Evolutionary conservation across 2,797 vertebrate species (phyloP).

Genomic region (Tapirus indicus): DNA sequence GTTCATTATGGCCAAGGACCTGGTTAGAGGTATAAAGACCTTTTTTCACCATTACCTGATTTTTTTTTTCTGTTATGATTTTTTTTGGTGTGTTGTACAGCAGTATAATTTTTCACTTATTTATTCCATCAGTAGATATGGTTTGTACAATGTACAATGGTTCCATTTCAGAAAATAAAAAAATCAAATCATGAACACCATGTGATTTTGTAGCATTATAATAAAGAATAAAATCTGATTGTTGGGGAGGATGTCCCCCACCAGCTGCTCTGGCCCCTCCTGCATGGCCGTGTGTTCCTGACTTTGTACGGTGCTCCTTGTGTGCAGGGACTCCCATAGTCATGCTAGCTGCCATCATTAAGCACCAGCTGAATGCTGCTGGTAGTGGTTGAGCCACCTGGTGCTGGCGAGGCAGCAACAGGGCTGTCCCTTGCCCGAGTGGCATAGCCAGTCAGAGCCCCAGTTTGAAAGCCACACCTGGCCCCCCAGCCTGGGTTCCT

Average conservation of each 20-base stretch:
- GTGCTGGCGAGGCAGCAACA: background rate
- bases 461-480: background rate
- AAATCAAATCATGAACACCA: slow-evolving; percentile 82
- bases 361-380: too few species aligned
- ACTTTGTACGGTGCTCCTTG: background rate
- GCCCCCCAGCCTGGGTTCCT: background rate
- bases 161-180: slow-evolving; percentile 97
- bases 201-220: background rate
- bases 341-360: fast-evolving
- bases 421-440: background rate
- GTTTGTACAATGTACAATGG: slow-evolving; percentile 99
- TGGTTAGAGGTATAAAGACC: slow-evolving; percentile 89
- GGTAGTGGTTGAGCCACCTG: fast-evolving
- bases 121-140: slow-evolving; percentile 99
- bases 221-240: too few species aligned
- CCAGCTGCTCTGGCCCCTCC: background rate
- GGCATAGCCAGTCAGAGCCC: fast-evolving
- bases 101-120: slow-evolving; percentile 97
- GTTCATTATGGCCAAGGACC: slow-evolving; percentile 87
- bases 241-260: background rate
- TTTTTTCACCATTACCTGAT: slow-evolving; percentile 85
- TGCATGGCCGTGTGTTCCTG: fast-evolving
- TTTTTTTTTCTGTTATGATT: slow-evolving; percentile 86
- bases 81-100: slow-evolving; percentile 95
- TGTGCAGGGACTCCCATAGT: fast-evolving